Conservation (phyloP, 2,113 vertebrate genomes). For the Corynorhinus townsendii region DNA sequence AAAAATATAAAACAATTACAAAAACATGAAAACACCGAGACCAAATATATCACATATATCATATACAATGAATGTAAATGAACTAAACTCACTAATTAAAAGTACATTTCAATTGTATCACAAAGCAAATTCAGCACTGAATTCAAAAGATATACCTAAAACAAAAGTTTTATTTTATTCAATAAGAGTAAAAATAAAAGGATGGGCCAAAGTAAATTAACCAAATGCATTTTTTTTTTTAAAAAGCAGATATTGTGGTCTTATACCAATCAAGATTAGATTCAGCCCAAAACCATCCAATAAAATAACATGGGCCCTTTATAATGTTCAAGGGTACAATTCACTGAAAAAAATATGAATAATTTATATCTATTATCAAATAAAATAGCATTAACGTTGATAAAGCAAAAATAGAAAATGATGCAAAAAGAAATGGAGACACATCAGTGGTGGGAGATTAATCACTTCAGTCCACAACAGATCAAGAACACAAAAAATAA, state of each 20-base stretch:
- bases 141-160: background rate
- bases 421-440: background rate
- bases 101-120: background rate
- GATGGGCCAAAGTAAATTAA: background rate
- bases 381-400: constrained; percentile 30
- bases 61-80: background rate
- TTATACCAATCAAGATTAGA: background rate
- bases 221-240: background rate
- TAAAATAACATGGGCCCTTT: background rate
- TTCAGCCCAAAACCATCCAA: background rate
- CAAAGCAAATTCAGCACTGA: background rate
- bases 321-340: background rate
- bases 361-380: constrained; percentile 13
- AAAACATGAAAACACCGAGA: constrained; percentile 2
- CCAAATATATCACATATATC: background rate
- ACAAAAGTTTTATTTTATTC: background rate
- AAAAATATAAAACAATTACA: background rate
- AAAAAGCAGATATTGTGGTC: background rate
- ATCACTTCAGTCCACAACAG: background rate
- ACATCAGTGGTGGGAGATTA: background rate
- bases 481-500: background rate
- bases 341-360: constrained; percentile 25
- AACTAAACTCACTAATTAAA: background rate
- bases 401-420: constrained; percentile 18
- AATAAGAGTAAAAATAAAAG: background rate